These are phyloP conservation scores for Polymixis flavicincta DNA, from an alignment of 2,888 invertebrate genomes.

Conservation along the genomic window DNA sequence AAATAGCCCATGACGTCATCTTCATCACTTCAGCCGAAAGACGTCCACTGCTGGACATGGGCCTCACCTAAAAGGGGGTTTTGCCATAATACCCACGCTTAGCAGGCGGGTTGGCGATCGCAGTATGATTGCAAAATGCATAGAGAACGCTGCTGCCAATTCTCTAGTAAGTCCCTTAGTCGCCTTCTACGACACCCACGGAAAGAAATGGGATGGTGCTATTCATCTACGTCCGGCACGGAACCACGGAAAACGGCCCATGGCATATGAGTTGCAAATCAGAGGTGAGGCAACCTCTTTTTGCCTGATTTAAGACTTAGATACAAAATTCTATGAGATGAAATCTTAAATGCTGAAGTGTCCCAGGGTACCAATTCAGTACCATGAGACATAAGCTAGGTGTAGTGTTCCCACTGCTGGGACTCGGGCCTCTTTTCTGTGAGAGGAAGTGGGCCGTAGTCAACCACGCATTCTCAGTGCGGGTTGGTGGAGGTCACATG, in stretches of 20 bases:
- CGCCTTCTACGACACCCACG: too few relatives aligned
- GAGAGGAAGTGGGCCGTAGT: neutral
- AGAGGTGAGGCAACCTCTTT: neutral
- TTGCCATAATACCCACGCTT: too few relatives aligned
- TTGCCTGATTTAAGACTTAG: neutral
- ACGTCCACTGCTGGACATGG: too few relatives aligned
- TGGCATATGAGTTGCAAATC: neutral
- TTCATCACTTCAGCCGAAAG: too few relatives aligned
- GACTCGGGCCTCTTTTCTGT: neutral
- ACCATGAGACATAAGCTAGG: neutral
- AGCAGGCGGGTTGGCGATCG: too few relatives aligned
- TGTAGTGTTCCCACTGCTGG: neutral
- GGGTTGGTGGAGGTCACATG: neutral
- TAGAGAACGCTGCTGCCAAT: too few relatives aligned
- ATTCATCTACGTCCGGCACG: too few relatives aligned
- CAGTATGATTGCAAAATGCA: too few relatives aligned
- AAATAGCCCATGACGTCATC: neutral
- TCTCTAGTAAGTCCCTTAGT: too few relatives aligned
- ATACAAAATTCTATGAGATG: neutral
- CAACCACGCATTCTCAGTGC: neutral
- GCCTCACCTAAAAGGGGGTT: too few relatives aligned
- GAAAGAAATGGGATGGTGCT: too few relatives aligned
- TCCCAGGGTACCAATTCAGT: neutral
- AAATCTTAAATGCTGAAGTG: neutral
- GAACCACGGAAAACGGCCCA: too few relatives aligned